Evolutionary conservation across 2,113 vertebrate genomes (phyloP), one percentile per base, ranked within the genome.

Genomic region (Pedionomus torquatus): DNA sequence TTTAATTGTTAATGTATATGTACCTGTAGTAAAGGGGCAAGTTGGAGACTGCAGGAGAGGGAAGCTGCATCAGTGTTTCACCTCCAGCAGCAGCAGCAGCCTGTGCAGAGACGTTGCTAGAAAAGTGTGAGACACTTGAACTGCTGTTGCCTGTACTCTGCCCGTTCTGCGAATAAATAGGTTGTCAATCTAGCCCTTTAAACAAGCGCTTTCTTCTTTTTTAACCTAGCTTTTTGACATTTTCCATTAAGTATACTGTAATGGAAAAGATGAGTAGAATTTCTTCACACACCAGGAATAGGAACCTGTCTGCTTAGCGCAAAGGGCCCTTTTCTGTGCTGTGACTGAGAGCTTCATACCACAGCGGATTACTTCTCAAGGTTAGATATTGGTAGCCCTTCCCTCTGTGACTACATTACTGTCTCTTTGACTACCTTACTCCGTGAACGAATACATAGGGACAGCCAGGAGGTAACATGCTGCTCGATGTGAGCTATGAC

Each of bases 171-270:
- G 90, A 94, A 95, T 96, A 96, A 96, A 95, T 92, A 94, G 89
- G 81, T 82, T 95, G 94, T 90, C 91, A 95, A 91, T 96, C 79
- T 63, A 46, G 79, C 86, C 89, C 89, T 90, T 97, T 72, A 95
- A 95, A 92, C 85, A 95, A 91, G 87, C 74, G 55, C 89, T 94
- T 85, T 89, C 74, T 92, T 94, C 90, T 91, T 86, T 65, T 87
- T 93, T 93, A 82, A 84, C 83, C 86, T 71, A 54, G 46, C 84
- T 95, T 94, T 95, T 93, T 94, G 87, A 95, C 93, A 83, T 96
- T 97, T 96, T 94, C 95, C 93, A 96, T 97, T 96, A 94, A 90
- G 91, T 55, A 64, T 77, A 15, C 44, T 33, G 87, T 94, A 88
- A 88, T 66, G 90, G 92, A 83, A 95, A 92, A 95, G 71, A 90